phyloP scores from a whole-genome alignment of 2,113 vertebrate species.

The Setophaga kirtlandii region DNA sequence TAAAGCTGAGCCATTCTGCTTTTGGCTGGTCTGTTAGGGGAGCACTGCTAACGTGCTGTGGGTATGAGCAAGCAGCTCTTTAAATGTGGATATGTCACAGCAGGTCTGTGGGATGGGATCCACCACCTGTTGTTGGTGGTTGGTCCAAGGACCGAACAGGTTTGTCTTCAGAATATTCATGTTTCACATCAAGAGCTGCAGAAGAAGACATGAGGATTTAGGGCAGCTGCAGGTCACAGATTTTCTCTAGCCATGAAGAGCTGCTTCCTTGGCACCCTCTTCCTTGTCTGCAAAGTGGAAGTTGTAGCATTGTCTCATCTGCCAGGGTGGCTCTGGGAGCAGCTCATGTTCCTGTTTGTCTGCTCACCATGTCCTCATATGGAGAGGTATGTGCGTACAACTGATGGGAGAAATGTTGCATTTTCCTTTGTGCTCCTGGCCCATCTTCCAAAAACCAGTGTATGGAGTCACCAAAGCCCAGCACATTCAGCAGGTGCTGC shows the following conservation, averaged over 20 bases:
- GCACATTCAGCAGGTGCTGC: neutral
- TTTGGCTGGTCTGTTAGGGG: neutral
- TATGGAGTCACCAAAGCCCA: rapidly evolving
- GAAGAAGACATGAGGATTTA: neutral
- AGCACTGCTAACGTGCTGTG: neutral
- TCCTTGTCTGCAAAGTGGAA: neutral
- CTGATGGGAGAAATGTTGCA: neutral
- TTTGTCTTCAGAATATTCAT: neutral
- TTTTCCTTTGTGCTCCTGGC: neutral
- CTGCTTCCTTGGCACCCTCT: rapidly evolving
- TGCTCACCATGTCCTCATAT: rapidly evolving
- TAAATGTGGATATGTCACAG: rapidly evolving
- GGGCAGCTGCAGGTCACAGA: neutral
- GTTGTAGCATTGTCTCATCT: neutral
- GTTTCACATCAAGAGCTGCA: neutral
- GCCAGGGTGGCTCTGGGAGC: neutral
- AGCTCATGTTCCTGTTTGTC: rapidly evolving
- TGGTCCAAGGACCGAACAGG: neutral
- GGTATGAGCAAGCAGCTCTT: neutral
- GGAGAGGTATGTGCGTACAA: neutral
- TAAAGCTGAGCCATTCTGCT: neutral
- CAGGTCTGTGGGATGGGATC: neutral
- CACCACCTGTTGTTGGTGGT: rapidly evolving
- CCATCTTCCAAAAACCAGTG: rapidly evolving
- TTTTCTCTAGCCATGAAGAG: neutral